Conservation (phyloP, 2,113 vertebrate species). For the Oncorhynchus nerka region DNA sequence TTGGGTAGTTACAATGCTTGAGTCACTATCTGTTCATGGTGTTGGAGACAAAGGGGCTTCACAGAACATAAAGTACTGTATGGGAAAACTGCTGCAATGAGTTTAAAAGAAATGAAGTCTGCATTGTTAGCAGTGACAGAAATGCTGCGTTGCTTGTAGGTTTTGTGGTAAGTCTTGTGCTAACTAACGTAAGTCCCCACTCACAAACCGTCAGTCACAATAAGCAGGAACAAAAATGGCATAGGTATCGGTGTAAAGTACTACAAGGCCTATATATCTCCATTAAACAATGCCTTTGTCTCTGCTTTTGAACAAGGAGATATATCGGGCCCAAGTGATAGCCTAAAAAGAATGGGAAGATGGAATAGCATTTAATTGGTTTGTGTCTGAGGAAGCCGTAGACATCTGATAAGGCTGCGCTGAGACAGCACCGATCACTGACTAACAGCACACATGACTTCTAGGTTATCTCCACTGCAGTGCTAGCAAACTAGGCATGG, state of each 20-base stretch:
- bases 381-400: too few species aligned
- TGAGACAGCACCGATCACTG: too few species aligned
- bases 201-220: conserved; percentile 10
- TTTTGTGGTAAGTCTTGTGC: not conserved
- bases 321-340: too few species aligned
- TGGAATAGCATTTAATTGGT: too few species aligned
- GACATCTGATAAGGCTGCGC: too few species aligned
- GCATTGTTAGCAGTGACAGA: not conserved
- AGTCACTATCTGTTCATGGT: not conserved
- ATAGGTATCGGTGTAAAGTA: not conserved
- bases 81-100: not conserved
- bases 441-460: too few species aligned
- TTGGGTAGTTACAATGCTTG: not conserved
- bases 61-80: not conserved
- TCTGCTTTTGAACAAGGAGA: too few species aligned
- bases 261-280: too few species aligned
- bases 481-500: too few species aligned
- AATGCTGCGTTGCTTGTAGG: not conserved
- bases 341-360: too few species aligned
- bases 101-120: not conserved
- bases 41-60: not conserved
- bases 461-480: too few species aligned
- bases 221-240: not conserved
- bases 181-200: not conserved
- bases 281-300: too few species aligned